Conservation (phyloP, 2,888 invertebrate genomes). For the Drosophila limbata region DNA sequence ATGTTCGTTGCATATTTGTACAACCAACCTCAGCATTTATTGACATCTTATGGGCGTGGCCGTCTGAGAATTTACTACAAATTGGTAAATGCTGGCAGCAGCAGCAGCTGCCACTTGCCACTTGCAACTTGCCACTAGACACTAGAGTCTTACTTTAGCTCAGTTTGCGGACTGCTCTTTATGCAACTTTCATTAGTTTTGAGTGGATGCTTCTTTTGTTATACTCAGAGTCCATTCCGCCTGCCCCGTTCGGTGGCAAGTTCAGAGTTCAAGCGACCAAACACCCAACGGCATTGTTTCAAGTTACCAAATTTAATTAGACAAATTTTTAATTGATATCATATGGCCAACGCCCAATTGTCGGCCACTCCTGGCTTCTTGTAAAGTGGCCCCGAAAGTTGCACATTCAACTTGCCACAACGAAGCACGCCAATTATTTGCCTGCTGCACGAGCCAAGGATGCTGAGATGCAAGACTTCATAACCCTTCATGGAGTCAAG, state of each 20-base stretch:
- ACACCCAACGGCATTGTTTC: slow-evolving; percentile 69
- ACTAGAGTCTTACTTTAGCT: slow-evolving; percentile 43
- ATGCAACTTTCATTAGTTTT: slow-evolving; percentile 68
- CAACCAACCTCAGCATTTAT: slow-evolving; percentile 65
- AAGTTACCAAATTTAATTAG: slow-evolving; percentile 80
- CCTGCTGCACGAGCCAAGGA: slow-evolving; percentile 4
- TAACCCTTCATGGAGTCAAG: slow-evolving; percentile 3
- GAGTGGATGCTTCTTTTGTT: slow-evolving; percentile 62
- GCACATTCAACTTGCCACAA: slow-evolving; percentile 52
- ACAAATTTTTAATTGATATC: slow-evolving; percentile 82
- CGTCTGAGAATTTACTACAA: slow-evolving; percentile 75
- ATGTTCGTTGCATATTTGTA: slow-evolving; percentile 49
- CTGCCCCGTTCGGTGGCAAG: slow-evolving; percentile 16
- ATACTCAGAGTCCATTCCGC: background rate
- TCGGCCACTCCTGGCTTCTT: slow-evolving; percentile 26
- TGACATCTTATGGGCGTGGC: slow-evolving; percentile 76
- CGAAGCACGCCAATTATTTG: slow-evolving; percentile 45
- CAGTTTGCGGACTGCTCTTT: slow-evolving; percentile 44
- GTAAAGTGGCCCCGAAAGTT: slow-evolving; percentile 47
- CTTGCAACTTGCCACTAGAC: slow-evolving; percentile 26
- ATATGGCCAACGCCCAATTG: slow-evolving; percentile 73
- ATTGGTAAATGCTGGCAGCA: slow-evolving; percentile 62
- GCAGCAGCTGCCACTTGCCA: slow-evolving; percentile 27
- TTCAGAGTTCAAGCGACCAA: slow-evolving; percentile 69
- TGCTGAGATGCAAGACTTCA: slow-evolving; percentile 13